Percentiles rank a stretch among this genome's conserved stretches.
phyloP scores from a whole-genome alignment of 2,888 invertebrate genomes.

The Drosophila barbarae region DNA sequence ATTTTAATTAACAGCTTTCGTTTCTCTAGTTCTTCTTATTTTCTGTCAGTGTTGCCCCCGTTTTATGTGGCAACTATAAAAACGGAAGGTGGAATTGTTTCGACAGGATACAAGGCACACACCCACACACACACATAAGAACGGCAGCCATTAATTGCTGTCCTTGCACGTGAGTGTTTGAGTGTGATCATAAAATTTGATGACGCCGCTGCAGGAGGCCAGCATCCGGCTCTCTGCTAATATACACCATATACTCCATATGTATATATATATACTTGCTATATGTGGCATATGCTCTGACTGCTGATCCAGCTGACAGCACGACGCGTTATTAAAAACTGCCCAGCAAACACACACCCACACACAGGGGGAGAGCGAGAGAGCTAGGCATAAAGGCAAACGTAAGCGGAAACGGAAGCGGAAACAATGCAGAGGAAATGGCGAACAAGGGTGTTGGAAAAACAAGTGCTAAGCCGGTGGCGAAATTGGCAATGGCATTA shows the following conservation, averaged over 20 bases:
- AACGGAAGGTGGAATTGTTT: conserved; percentile 20
- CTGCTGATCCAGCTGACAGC: conserved; percentile 21
- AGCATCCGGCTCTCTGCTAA: conserved; percentile 11
- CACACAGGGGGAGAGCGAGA: not conserved
- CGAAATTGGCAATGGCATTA: conserved; percentile 49
- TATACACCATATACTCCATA: not conserved
- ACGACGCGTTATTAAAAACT: conserved; percentile 58
- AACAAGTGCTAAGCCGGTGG: conserved; percentile 27
- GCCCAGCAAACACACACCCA: conserved; percentile 14
- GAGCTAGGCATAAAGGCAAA: conserved; percentile 4
- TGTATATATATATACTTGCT: not conserved
- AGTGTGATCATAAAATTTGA: conserved; percentile 62
- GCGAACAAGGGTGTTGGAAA: conserved; percentile 8
- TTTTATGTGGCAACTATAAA: conserved; percentile 40
- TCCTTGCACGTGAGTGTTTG: conserved; percentile 46
- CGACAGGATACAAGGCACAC: conserved; percentile 12
- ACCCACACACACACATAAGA: not conserved
- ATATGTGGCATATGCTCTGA: conserved; percentile 3
- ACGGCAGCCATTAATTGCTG: conserved; percentile 57
- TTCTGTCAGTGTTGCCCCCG: not conserved
- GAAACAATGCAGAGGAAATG: conserved; percentile 23
- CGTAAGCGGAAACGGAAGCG: conserved; percentile 13
- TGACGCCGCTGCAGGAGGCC: conserved; percentile 41
- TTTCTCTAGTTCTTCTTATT: not conserved
- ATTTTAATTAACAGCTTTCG: not conserved